Evolutionary conservation across 2,797 vertebrate genomes (phyloP).

Genomic region (Melanotaenia pygmaea): DNA sequence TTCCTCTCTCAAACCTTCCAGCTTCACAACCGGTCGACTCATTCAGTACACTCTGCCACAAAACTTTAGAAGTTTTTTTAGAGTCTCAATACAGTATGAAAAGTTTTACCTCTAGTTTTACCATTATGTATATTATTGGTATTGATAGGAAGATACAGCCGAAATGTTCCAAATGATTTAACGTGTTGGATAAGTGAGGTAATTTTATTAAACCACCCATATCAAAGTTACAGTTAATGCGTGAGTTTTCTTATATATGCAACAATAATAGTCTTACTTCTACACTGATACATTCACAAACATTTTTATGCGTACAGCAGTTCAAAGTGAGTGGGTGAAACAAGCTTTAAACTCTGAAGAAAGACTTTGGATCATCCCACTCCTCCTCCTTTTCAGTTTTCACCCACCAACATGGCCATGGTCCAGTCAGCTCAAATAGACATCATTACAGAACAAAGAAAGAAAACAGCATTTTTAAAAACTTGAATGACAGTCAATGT

Average conservation of each 20-base stretch:
- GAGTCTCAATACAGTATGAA: slow-evolving; percentile 1
- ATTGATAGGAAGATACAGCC: not conserved
- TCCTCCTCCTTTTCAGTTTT: slow-evolving; percentile 67
- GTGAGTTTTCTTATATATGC: slow-evolving; percentile 25
- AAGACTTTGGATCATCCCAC: slow-evolving; percentile 68
- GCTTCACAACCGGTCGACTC: slow-evolving; percentile 66
- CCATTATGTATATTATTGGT: slow-evolving; percentile 9
- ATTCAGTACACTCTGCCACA: slow-evolving; percentile 53
- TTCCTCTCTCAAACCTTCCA: slow-evolving; percentile 66
- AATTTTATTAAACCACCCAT: not conserved
- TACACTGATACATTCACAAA: slow-evolving; percentile 50
- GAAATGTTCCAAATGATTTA: slow-evolving; percentile 15
- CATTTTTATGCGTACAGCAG: slow-evolving; percentile 42
- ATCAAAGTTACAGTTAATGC: slow-evolving; percentile 6
- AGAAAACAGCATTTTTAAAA: slow-evolving; percentile 36
- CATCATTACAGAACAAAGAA: slow-evolving; percentile 62
- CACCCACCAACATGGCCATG: slow-evolving; percentile 66
- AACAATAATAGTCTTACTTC: slow-evolving; percentile 34
- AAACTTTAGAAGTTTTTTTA: slow-evolving; percentile 35
- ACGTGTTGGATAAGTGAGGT: not conserved
- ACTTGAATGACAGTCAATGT: slow-evolving; percentile 59
- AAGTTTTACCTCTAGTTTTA: slow-evolving; percentile 12
- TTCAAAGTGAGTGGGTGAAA: slow-evolving; percentile 67
- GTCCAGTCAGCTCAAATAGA: slow-evolving; percentile 66
- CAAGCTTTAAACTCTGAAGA: slow-evolving; percentile 67